These are phyloP conservation scores for Petrosia ficiformis DNA, from an alignment of 37 sponge, comb jelly and placozoan species.

Conservation along the genomic window DNA sequence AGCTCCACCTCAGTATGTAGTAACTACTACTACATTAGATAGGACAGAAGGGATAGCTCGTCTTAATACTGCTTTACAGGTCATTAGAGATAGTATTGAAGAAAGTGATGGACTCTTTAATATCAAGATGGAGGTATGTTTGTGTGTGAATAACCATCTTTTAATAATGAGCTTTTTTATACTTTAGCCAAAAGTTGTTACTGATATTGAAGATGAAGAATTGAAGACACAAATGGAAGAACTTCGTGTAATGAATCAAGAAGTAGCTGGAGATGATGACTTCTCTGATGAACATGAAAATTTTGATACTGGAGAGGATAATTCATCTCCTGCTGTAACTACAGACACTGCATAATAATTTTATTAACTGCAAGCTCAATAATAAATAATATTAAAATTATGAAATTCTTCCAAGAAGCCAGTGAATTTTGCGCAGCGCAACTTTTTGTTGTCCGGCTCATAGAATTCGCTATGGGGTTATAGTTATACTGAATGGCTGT, in stretches of 20 bases:
- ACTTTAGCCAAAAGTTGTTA: conserved; percentile 90
- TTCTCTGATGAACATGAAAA: conserved; percentile 79
- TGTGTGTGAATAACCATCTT: neutral
- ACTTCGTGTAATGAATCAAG: conserved; percentile 70
- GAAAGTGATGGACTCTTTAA: conserved; percentile 85
- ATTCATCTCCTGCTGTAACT: neutral
- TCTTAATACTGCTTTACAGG: conserved; percentile 77
- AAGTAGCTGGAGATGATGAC: conserved; percentile 92
- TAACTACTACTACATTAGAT: conserved; percentile 88
- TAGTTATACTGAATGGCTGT: too few relatives aligned
- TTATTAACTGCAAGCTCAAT: neutral
- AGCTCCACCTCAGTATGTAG: conserved; percentile 96
- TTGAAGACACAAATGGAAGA: conserved; percentile 87
- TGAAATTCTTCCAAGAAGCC: too few relatives aligned
- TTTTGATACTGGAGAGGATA: too few relatives aligned
- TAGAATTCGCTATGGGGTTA: too few relatives aligned
- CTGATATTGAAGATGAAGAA: conserved; percentile 91
- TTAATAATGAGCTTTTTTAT: neutral
- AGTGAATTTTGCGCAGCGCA: too few relatives aligned
- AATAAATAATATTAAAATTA: too few relatives aligned
- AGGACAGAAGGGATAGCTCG: conserved; percentile 87
- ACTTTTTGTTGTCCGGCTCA: too few relatives aligned
- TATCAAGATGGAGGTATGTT: conserved; percentile 79
- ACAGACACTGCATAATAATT: neutral
- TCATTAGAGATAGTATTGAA: conserved; percentile 88